Evolutionary conservation across 2,113 vertebrate genomes (phyloP), one percentile per base, ranked within the genome.

Genomic region (Microcebus ravelobensis): DNA sequence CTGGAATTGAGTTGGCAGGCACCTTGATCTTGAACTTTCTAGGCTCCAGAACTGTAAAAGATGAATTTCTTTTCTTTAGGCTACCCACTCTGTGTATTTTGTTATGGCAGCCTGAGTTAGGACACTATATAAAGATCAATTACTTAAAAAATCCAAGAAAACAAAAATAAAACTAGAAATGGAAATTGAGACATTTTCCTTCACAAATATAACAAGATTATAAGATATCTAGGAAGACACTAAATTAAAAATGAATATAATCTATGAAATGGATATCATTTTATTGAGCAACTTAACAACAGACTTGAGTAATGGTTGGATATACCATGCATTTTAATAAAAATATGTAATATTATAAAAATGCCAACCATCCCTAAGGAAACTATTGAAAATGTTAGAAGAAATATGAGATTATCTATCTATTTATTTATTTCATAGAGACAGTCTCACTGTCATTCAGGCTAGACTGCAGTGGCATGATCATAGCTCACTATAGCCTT

Each of bases 41-140:
- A 17, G 14, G 36, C 9, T 73, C 36, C n/a, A 74, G 31, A 87
- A 65, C 8, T 2, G 45, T 34, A 48, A 34, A 13, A 70, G 70
- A n/a, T 17, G 5, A 20, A 65, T 42, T 29, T 27, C 20, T 25
- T 29, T 12, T 81, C 31, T 67, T 42, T 57, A 27, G 36, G 14
- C 3, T 9, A 4, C 65, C 25, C 29, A 20, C 13, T 12, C 15
- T 25, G 57, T 23, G 23, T 7, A 0, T 0, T 10, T 52, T 63
- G 65, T 50, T 20, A 34, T 25, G 45, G 70, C 45, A 52, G 70
- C 11, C 36, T 36, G 27, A 36, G 14, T 31, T 55, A 34, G 55
- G 63, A 36, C 13, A 17, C 27, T 61, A 11, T 25, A 23, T 20
- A 59, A 42, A 39, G 20, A 13, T 55, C 21, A 59, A 5, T 2